phyloP scores from a whole-genome alignment of 2,797 vertebrate genomes.

The Crypturellus tataupa region DNA sequence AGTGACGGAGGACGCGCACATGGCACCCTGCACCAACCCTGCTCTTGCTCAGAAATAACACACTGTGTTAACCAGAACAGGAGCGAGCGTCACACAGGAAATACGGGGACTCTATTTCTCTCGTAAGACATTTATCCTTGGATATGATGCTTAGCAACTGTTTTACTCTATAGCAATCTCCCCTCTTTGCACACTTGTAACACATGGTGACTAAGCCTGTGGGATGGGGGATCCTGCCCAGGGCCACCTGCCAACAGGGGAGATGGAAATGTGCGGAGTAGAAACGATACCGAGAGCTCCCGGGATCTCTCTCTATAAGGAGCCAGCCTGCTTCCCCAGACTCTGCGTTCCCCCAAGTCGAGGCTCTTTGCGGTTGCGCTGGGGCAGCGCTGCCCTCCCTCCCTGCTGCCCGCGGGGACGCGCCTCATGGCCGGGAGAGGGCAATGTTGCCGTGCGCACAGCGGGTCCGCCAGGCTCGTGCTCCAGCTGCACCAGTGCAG shows the following conservation, averaged over 20 bases:
- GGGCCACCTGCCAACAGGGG: fast-evolving
- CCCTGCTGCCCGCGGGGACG: too few species aligned
- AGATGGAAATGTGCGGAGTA: fast-evolving
- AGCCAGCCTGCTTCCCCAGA: too few species aligned
- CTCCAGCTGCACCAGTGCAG: too few species aligned
- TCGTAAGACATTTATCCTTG: background rate
- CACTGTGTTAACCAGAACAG: too few species aligned
- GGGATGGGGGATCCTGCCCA: background rate
- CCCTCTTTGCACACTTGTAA: background rate
- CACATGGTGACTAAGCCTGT: fast-evolving
- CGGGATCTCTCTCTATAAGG: too few species aligned
- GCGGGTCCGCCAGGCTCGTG: too few species aligned
- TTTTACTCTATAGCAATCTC: background rate
- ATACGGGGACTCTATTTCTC: background rate
- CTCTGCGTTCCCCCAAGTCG: too few species aligned
- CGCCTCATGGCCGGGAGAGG: slow-evolving; percentile 74
- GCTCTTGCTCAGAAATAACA: background rate
- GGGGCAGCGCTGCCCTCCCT: too few species aligned
- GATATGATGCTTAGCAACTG: background rate
- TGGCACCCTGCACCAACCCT: background rate
- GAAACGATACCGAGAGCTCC: fast-evolving
- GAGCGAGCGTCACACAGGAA: background rate
- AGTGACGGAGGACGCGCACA: background rate
- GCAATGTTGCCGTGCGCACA: slow-evolving; percentile 76
- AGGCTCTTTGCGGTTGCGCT: too few species aligned